Evolutionary conservation across 2,888 invertebrate species (phyloP).

Genomic region (Heliothis peltigera): DNA sequence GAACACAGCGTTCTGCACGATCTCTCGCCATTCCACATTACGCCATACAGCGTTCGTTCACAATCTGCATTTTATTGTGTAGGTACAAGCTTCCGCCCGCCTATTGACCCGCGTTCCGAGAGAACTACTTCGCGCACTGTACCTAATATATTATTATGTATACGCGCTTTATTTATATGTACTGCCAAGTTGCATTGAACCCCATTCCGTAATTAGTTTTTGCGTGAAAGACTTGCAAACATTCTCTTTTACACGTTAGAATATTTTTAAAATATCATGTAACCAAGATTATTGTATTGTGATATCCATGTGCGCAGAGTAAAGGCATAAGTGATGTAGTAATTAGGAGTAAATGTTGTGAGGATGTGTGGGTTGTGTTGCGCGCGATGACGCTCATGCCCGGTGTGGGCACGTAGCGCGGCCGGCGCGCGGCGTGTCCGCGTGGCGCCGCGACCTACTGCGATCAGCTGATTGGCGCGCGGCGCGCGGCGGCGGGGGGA

Average conservation of each 20-base stretch:
- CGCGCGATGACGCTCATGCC: constrained; percentile 34
- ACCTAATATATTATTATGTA: too few relatives aligned
- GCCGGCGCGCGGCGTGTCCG: constrained; percentile 42
- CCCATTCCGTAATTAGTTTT: too few relatives aligned
- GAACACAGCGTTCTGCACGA: constrained; percentile 78
- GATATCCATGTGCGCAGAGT: not conserved
- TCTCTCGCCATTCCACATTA: constrained; percentile 69
- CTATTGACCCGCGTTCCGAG: too few relatives aligned
- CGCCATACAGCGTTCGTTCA: constrained; percentile 11
- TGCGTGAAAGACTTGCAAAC: too few relatives aligned
- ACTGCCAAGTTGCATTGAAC: too few relatives aligned
- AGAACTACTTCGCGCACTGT: too few relatives aligned
- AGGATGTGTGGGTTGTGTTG: constrained; percentile 16
- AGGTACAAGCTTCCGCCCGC: too few relatives aligned
- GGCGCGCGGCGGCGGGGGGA: constrained; percentile 66
- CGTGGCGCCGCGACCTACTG: constrained; percentile 74
- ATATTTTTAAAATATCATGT: too few relatives aligned
- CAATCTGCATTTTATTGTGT: constrained; percentile 9
- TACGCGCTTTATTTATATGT: too few relatives aligned
- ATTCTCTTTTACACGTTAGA: too few relatives aligned
- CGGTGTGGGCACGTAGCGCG: constrained; percentile 32
- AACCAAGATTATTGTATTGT: not conserved
- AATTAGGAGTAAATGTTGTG: constrained; percentile 13
- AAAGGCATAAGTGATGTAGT: not conserved
- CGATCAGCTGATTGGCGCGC: constrained; percentile 86